Base-by-base conservation (phyloP, 2,113 vertebrate species). In the Ageneiosus marmoratus region DNA sequence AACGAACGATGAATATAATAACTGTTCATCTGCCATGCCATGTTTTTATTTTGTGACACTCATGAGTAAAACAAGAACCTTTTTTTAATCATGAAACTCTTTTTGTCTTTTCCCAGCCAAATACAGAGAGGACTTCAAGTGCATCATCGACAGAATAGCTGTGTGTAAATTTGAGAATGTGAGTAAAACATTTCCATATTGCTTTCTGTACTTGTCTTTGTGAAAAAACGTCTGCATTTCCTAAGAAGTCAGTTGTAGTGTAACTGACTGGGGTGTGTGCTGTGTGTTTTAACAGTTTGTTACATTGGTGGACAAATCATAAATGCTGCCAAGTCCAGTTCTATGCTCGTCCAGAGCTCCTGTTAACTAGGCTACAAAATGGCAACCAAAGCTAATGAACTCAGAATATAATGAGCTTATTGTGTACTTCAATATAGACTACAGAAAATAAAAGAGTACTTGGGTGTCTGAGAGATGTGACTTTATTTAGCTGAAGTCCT, bases 111-210 rank as follows among this genome's bases (percentile, higher is more conserved):
- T 50, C 84, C 65, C 89, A 95, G 94, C 94, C 63, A 94, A 94
- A 92, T 94, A 95, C 91, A 92, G 94, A 88, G 94, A 94, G 87
- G 92, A 94, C 86, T 95, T 95, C 92, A 95, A 94, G 87, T 87
- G 90, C 85, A 89, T 94, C 87, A 91, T 95, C 18, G 94, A 95
- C 91, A 87, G 89, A 10, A 93, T 95, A 24, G 94, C 94, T 44
- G 89, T 95, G 80, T 91, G 93, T 85, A 95, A 95, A 88, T 92
- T 93, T 0, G 94, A 95, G 89, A 93, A 94, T 67, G 94, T 95
- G 76, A 95, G 94, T 94, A 53, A 79, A 83, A 51, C 78, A 67
- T 67, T 58, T 75, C 37, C 10, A 41, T 37, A 67, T 65, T 65
- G 18, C 27, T 79, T 80, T 63, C 13, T 53, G 24, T 56, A 41